These are phyloP conservation scores for Pongo pygmaeus DNA, from an alignment of 2,113 vertebrate genomes.

Conservation along the genomic window DNA sequence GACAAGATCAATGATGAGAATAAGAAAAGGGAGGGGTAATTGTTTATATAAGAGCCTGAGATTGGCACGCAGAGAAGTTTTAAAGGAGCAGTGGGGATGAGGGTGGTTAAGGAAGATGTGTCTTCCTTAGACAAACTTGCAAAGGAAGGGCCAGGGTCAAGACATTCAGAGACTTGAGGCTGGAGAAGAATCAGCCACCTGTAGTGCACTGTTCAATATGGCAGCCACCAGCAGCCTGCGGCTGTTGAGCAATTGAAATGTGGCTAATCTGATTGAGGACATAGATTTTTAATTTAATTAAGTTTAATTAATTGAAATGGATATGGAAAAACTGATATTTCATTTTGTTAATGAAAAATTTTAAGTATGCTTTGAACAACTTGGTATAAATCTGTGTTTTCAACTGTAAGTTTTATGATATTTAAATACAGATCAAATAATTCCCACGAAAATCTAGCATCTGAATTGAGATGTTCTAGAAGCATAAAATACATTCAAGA, in stretches of 20 bases:
- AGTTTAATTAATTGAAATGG: constrained; percentile 7
- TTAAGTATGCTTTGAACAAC: background rate
- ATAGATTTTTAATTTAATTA: background rate
- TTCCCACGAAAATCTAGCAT: constrained; percentile 11
- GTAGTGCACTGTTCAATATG: background rate
- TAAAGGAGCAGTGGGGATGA: background rate
- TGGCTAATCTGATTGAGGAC: background rate
- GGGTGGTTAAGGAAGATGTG: background rate
- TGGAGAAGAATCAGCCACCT: background rate
- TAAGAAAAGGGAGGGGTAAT: background rate
- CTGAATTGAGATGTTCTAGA: constrained; percentile 9
- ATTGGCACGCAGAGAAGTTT: background rate
- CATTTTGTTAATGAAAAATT: background rate
- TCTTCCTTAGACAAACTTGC: background rate
- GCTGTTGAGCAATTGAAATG: background rate
- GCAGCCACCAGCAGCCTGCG: background rate
- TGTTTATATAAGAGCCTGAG: background rate
- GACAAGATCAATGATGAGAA: background rate
- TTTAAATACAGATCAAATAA: background rate
- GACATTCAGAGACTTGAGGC: background rate
- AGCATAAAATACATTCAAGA: background rate
- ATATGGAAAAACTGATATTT: constrained; percentile 33
- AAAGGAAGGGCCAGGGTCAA: background rate
- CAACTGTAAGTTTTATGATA: background rate
- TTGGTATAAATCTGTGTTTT: background rate